phyloP scores from a whole-genome alignment of 2,113 vertebrate genomes.

The Halichoeres trimaculatus region DNA sequence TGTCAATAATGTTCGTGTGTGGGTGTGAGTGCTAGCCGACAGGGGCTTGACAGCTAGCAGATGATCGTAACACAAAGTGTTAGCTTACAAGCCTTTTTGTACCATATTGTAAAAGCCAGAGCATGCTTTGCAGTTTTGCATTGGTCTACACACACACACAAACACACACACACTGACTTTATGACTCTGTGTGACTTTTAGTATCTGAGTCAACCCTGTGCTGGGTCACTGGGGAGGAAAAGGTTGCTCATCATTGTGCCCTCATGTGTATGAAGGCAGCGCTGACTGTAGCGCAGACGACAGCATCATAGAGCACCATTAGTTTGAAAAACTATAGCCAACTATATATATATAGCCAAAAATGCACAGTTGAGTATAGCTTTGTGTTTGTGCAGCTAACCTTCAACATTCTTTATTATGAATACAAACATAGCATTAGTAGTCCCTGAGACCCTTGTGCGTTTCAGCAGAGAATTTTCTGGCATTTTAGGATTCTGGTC shows the following conservation, averaged over 20 bases:
- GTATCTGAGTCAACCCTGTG: constrained; percentile 49
- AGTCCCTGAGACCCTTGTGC: too few species aligned
- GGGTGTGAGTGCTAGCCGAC: constrained; percentile 58
- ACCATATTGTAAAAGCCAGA: constrained; percentile 45
- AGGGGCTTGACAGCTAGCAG: constrained; percentile 81
- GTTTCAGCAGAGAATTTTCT: too few species aligned
- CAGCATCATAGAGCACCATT: constrained; percentile 21
- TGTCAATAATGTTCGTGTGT: not conserved
- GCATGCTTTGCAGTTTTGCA: constrained; percentile 10
- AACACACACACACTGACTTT: constrained; percentile 5
- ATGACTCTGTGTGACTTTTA: constrained; percentile 16
- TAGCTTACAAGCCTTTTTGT: constrained; percentile 75
- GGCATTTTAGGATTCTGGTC: too few species aligned
- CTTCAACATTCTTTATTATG: not conserved
- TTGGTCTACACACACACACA: too few species aligned
- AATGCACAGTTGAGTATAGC: not conserved
- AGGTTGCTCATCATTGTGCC: constrained; percentile 34
- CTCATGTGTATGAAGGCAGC: constrained; percentile 24
- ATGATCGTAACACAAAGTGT: constrained; percentile 75
- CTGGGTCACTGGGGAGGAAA: constrained; percentile 25
- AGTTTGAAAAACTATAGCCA: too few species aligned
- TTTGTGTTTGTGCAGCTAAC: not conserved
- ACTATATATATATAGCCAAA: not conserved
- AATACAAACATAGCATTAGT: not conserved
- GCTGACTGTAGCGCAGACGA: not conserved